These are phyloP conservation scores for Lerista edwardsae DNA, from an alignment of 2,797 vertebrate species.

Conservation along the genomic window DNA sequence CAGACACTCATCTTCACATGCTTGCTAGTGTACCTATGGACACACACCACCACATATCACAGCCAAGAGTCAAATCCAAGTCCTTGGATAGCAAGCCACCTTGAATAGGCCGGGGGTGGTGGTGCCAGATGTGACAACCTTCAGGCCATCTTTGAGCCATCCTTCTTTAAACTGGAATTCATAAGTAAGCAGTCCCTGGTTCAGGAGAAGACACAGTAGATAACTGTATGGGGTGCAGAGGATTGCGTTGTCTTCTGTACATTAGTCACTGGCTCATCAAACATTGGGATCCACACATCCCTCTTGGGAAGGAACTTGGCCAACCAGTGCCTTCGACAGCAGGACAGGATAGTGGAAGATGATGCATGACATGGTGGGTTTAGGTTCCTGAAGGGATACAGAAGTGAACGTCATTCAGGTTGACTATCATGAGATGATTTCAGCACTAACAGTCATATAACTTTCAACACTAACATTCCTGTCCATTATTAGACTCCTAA, in stretches of 20 bases:
- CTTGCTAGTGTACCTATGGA: not conserved
- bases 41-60: too few relatives aligned
- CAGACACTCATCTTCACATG: not conserved
- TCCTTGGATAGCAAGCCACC: not conserved
- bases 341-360: slow-evolving; percentile 60
- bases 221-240: not conserved
- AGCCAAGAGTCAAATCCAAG: not conserved
- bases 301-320: slow-evolving; percentile 56
- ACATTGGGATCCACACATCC: slow-evolving; percentile 22
- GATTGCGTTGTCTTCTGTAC: not conserved
- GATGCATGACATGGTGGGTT: not conserved
- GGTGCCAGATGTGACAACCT: not conserved
- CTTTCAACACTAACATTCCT: not conserved
- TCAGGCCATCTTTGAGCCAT: not conserved
- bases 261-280: slow-evolving; percentile 21
- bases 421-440: not conserved
- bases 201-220: not conserved
- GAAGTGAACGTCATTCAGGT: not conserved
- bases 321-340: slow-evolving; percentile 63
- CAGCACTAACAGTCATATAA: not conserved
- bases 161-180: not conserved
- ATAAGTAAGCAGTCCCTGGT: not conserved
- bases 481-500: not conserved
- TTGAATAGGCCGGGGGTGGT: not conserved
- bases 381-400: slow-evolving; percentile 68